Conservation (phyloP, 2,113 vertebrate genomes). For the Phalacrocorax carbo region DNA sequence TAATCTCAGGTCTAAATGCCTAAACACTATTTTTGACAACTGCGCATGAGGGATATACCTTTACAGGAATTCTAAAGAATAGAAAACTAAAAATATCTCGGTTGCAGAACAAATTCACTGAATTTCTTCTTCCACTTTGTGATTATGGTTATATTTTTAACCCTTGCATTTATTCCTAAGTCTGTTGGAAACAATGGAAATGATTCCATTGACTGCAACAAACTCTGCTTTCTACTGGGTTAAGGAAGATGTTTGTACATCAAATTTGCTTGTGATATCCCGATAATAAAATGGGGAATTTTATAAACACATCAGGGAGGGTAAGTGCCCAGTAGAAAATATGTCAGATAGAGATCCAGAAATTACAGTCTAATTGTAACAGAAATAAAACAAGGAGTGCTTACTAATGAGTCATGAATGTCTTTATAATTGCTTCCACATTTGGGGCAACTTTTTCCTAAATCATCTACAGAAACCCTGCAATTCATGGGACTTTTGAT, state of each 20-base stretch:
- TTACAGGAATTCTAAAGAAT: conserved; percentile 24
- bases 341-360: conserved; percentile 16
- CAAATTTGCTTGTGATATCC: neutral
- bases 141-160: neutral
- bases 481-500: neutral
- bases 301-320: neutral
- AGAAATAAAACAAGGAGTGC: conserved; percentile 73
- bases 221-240: neutral
- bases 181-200: neutral
- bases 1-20: neutral
- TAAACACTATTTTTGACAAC: conserved; percentile 17
- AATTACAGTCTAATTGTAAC: conserved; percentile 35
- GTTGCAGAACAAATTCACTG: neutral
- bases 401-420: conserved; percentile 74
- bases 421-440: conserved; percentile 79
- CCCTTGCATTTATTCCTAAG: neutral
- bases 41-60: neutral
- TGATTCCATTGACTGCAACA: neutral
- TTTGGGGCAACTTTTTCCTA: conserved; percentile 63
- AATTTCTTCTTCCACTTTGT: neutral
- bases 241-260: neutral
- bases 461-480: conserved; percentile 44
- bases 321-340: neutral
- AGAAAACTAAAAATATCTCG: conserved; percentile 17
- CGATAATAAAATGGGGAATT: neutral